Conservation (phyloP, 2,113 vertebrate species). For the Corvus hawaiiensis region DNA sequence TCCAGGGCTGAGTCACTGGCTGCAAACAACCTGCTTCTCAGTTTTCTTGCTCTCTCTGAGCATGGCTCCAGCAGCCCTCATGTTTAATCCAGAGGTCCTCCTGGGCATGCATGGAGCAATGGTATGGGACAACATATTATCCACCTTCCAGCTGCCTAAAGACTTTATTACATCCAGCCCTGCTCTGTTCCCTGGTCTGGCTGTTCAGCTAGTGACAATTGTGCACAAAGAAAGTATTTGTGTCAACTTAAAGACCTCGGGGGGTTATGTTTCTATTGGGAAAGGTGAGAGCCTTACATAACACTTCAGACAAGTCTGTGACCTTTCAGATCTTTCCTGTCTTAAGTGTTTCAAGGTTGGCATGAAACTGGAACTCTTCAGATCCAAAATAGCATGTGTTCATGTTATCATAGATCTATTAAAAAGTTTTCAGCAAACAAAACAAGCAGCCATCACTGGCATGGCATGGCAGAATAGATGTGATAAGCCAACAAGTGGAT, state of each 20-base stretch:
- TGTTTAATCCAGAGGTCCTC: neutral
- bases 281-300: neutral
- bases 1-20: neutral
- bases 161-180: neutral
- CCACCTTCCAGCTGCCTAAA: neutral
- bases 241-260: neutral
- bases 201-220: neutral
- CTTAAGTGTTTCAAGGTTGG: neutral
- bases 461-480: neutral
- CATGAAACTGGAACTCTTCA: neutral
- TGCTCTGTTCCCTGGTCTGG: neutral
- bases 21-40: neutral
- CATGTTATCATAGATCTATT: neutral
- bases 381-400: fast-evolving
- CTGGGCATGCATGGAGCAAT: too few species aligned
- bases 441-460: neutral
- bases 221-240: neutral
- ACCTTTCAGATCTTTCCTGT: neutral
- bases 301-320: neutral
- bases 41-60: neutral
- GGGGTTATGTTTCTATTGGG: neutral
- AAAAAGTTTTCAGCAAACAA: neutral
- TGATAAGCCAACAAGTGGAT: neutral
- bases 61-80: fast-evolving
- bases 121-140: neutral